Conservation (phyloP, 2,888 invertebrate genomes). For the Brachycybe producta region DNA sequence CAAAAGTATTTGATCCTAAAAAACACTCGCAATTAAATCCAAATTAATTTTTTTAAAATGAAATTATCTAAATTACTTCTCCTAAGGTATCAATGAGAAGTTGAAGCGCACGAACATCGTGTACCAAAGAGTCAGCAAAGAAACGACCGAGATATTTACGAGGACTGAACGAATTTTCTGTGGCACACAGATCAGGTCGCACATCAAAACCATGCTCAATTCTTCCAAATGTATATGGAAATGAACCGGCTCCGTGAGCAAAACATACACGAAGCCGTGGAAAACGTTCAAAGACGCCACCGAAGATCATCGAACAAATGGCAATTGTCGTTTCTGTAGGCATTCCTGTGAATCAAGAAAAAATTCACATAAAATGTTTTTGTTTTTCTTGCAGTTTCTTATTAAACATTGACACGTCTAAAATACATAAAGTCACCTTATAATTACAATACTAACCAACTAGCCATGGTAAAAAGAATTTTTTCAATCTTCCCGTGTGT, state of each 20-base stretch:
- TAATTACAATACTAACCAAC: conserved; percentile 33
- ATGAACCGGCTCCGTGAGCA: conserved; percentile 42
- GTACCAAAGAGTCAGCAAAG: conserved; percentile 41
- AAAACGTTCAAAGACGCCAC: conserved; percentile 40
- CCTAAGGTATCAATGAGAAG: conserved; percentile 39
- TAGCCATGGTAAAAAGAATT: conserved; percentile 45
- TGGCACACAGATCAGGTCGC: conserved; percentile 42
- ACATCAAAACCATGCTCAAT: conserved; percentile 38
- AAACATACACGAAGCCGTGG: conserved; percentile 35
- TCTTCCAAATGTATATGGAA: conserved; percentile 42
- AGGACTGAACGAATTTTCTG: conserved; percentile 34
- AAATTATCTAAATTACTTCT: conserved; percentile 34
- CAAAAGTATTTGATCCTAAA: conserved; percentile 38
- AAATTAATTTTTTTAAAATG: conserved; percentile 16
- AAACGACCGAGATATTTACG: conserved; percentile 35
- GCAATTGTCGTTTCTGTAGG: conserved; percentile 43
- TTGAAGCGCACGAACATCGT: conserved; percentile 37
- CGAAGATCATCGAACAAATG: conserved; percentile 40
- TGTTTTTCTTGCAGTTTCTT: too few species aligned
- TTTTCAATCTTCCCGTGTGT: conserved; percentile 36
- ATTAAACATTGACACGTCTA: too few species aligned
- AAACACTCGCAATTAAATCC: conserved; percentile 6
- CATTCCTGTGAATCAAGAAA: too few species aligned
- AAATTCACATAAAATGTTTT: too few species aligned
- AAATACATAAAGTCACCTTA: too few species aligned